Percentiles rank a stretch among this genome's conserved stretches.
These are phyloP conservation scores for Meliscaeva auricollis DNA, from an alignment of 2,888 invertebrate species.

Conservation along the genomic window DNA sequence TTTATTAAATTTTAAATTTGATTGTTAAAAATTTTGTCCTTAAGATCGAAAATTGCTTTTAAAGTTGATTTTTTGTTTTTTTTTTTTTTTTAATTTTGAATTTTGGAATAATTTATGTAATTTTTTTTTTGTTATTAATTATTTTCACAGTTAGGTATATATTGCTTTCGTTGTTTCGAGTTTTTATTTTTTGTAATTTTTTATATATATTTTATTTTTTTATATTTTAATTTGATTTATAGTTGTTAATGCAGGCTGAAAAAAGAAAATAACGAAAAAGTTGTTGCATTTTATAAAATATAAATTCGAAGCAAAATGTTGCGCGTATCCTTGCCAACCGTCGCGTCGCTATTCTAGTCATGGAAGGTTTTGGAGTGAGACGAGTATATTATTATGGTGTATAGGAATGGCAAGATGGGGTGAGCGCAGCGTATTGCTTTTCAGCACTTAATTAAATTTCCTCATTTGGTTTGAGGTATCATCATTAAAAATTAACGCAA, in stretches of 20 bases:
- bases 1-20: conserved; percentile 17
- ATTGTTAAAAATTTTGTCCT: conserved; percentile 55
- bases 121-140: conserved; percentile 23
- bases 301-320: conserved; percentile 13
- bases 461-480: conserved; percentile 77
- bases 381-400: neutral
- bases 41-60: conserved; percentile 73
- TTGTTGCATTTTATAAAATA: conserved; percentile 43
- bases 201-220: conserved; percentile 16
- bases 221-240: conserved; percentile 39
- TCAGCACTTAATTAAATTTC: conserved; percentile 77
- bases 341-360: neutral
- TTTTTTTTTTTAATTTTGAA: conserved; percentile 41
- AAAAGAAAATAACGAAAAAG: conserved; percentile 21
- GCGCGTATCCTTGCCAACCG: conserved; percentile 70
- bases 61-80: conserved; percentile 40
- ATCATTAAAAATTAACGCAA: conserved; percentile 77
- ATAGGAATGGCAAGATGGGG: conserved; percentile 23
- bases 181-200: conserved; percentile 74
- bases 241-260: conserved; percentile 68
- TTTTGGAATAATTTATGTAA: conserved; percentile 51
- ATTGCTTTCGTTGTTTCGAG: conserved; percentile 84
- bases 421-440: conserved; percentile 50
- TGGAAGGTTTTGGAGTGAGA: neutral
- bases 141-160: conserved; percentile 81